phyloP scores from a whole-genome alignment of 2,888 invertebrate genomes.

The Hyalella azteca region DNA sequence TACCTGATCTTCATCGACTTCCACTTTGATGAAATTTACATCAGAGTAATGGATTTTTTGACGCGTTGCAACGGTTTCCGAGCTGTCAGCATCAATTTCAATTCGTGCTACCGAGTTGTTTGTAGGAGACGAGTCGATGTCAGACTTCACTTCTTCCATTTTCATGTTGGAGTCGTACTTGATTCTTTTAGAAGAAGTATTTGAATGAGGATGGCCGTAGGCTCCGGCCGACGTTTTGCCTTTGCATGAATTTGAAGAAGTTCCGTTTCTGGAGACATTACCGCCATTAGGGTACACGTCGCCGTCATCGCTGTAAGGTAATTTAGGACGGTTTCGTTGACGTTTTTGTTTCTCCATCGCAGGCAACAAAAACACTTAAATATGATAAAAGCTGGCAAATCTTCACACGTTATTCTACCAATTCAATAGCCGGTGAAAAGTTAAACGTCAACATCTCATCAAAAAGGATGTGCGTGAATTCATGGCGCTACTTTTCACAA shows the following conservation, averaged over 20 bases:
- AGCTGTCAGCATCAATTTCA: conserved; percentile 6
- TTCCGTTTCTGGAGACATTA: background rate
- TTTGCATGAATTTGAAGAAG: background rate
- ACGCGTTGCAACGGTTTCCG: background rate
- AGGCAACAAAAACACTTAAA: background rate
- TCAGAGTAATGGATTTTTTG: background rate
- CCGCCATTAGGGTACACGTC: conserved; percentile 8
- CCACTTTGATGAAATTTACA: conserved; percentile 14
- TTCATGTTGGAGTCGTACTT: background rate
- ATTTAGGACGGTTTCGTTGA: conserved; percentile 9
- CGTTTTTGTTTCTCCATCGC: conserved; percentile 12
- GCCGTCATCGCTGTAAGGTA: conserved; percentile 1
- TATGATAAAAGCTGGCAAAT: background rate
- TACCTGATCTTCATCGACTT: conserved; percentile 29
- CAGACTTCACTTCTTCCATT: background rate
- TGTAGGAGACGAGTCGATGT: background rate
- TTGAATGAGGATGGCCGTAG: background rate
- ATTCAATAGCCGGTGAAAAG: background rate
- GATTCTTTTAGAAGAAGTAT: background rate
- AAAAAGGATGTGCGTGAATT: background rate
- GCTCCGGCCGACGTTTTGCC: background rate
- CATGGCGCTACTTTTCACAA: background rate
- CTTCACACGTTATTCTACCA: background rate
- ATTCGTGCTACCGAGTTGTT: conserved; percentile 4
- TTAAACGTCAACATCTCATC: background rate